These are phyloP conservation scores for Anolis apletophallus DNA, from an alignment of 2,797 vertebrate genomes.

Conservation along the genomic window DNA sequence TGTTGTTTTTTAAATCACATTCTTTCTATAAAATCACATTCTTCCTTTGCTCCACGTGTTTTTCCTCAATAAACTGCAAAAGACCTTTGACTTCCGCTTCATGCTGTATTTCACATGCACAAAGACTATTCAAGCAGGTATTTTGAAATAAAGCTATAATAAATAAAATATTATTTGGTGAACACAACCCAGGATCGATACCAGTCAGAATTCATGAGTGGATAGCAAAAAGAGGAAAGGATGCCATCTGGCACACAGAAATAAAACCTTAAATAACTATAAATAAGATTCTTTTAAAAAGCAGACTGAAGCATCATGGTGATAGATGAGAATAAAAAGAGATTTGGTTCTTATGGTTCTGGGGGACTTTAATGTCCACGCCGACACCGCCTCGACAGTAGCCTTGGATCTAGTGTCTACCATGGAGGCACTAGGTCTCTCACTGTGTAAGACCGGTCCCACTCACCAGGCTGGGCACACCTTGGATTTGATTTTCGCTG, in stretches of 20 bases:
- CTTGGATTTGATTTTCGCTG: too few species aligned
- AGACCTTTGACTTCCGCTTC: not conserved
- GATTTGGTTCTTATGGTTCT: too few species aligned
- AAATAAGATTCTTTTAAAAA: not conserved
- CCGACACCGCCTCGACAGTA: too few species aligned
- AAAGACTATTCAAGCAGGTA: not conserved
- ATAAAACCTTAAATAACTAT: not conserved
- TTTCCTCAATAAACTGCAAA: slow-evolving; percentile 14
- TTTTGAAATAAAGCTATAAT: not conserved
- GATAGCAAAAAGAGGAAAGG: not conserved
- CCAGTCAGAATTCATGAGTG: not conserved
- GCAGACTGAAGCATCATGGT: not conserved
- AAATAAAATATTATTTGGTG: not conserved
- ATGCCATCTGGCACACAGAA: not conserved
- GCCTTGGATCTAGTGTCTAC: too few species aligned
- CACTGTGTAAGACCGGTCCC: too few species aligned
- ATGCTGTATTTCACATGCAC: not conserved
- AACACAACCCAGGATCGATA: not conserved
- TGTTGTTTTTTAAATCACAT: not conserved
- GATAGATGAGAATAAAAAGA: not conserved
- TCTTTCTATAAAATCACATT: slow-evolving; percentile 1
- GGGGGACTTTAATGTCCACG: too few species aligned
- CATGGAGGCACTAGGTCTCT: too few species aligned
- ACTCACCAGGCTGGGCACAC: too few species aligned
- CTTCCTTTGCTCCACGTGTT: not conserved